These are phyloP conservation scores for Micropoecilia bifurca DNA, from an alignment of 2,797 vertebrate species.

Conservation along the genomic window DNA sequence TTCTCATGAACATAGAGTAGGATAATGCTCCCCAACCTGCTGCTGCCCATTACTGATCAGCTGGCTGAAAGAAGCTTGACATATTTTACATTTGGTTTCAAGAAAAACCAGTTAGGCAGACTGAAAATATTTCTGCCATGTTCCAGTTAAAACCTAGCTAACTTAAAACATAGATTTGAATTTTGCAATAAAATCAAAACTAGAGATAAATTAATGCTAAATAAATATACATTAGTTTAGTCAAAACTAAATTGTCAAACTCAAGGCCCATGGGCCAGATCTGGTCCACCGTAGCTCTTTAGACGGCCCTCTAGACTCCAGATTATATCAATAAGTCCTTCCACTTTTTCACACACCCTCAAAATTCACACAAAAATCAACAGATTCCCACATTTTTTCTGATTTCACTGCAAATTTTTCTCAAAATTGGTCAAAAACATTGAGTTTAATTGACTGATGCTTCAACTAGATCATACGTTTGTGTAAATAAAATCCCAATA, in stretches of 20 bases:
- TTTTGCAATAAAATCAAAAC: not conserved
- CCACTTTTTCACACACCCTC: too few relatives aligned
- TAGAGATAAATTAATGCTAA: not conserved
- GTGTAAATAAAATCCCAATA: not conserved
- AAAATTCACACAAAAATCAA: too few relatives aligned
- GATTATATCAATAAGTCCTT: too few relatives aligned
- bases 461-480: not conserved
- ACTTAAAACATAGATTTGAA: too few relatives aligned
- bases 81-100: not conserved
- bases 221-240: not conserved
- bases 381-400: too few relatives aligned
- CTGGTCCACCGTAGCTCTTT: too few relatives aligned
- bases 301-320: too few relatives aligned
- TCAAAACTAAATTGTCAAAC: too few relatives aligned
- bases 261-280: too few relatives aligned
- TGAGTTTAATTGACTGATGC: too few relatives aligned
- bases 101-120: not conserved
- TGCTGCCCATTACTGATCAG: not conserved
- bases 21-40: not conserved
- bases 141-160: not conserved
- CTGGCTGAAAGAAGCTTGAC: not conserved
- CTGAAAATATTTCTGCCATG: not conserved
- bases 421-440: too few relatives aligned
- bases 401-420: too few relatives aligned
- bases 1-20: not conserved